Evolutionary conservation across 2,113 vertebrate species (phyloP), one percentile per base, ranked within the genome.

Genomic region (Tachysurus vachellii): DNA sequence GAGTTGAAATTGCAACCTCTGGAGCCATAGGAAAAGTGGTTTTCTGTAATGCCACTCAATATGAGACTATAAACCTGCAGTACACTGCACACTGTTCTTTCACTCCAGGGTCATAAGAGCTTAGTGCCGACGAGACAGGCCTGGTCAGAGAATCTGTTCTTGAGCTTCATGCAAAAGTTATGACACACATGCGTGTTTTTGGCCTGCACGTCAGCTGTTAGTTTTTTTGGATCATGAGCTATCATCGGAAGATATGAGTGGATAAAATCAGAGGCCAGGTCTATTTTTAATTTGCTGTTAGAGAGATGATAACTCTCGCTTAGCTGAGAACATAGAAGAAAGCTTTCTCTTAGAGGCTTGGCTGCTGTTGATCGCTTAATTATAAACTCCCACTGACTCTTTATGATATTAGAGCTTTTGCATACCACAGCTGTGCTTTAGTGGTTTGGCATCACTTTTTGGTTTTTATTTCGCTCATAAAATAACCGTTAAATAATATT

Each of bases 211-310:
- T 85, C 90, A 95, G 95, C 93, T 95, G 95, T 93, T 93, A 76
- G 76, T 87, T 93, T 81, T 93, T 81, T 93, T 94, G 95, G 93
- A 87, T 95, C 94, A 90, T 13, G 91, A 91, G 92, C 91, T 93
- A 93, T 93, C 91, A 91, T 90, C 86, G 89, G 90, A 61, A 80
- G 79, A 81, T 81, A 61, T 81, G 87, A 73, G 79, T 62, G 68
- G 87, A 87, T 90, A 90, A 79, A 81, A 87, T 88, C 87, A 56
- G 59, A 85, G 42, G 84, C 87, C 82, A 84, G 85, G 47, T 88
- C 90, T 92, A 92, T 92, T 91, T 92, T 92, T 92, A 79, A 89
- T 76, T 59, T 14, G 47, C 66, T 80, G 61, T 80, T 79, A 77
- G 62, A 28, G 85, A 85, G 73, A 80, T 82, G 50, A 76, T 70